Evolutionary conservation across 2,888 invertebrate genomes (phyloP).

Genomic region (Drosophila multiciliata): DNA sequence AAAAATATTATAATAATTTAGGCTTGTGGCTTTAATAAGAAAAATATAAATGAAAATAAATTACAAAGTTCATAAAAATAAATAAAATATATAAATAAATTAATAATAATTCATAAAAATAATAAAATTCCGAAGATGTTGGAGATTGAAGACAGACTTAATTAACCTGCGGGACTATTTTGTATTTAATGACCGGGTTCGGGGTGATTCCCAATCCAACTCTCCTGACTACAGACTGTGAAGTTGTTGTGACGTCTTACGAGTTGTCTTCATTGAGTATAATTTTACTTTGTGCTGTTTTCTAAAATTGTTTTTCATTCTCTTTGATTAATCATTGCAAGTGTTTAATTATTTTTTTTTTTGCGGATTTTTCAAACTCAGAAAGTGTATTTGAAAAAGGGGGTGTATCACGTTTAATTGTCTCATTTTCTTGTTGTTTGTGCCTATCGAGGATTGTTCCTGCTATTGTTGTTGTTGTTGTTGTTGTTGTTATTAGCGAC

Average conservation of each 20-base stretch:
- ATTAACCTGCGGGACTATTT: background rate
- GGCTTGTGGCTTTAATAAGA: too few relatives aligned
- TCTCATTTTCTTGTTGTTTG: conserved; percentile 16
- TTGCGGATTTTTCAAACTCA: background rate
- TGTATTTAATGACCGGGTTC: background rate
- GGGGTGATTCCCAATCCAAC: background rate
- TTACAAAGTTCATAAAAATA: background rate
- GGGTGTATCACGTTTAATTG: background rate
- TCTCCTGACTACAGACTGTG: background rate
- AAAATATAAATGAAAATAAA: background rate
- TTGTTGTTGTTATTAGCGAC: conserved; percentile 64
- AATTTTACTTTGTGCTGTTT: background rate
- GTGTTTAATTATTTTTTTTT: background rate
- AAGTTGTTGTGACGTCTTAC: background rate
- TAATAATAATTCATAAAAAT: background rate
- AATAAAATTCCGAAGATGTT: background rate
- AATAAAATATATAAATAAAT: background rate
- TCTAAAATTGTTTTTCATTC: background rate
- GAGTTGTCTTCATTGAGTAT: background rate
- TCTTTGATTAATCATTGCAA: background rate
- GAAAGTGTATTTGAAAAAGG: conserved; percentile 23
- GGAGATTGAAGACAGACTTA: accelerated
- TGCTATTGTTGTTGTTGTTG: conserved; percentile 1
- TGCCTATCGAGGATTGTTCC: conserved; percentile 41
- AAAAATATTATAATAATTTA: too few relatives aligned